A percentile compares a stretch with the other conserved stretches of the same genome.
phyloP scores from a whole-genome alignment of 2,888 invertebrate genomes.

The Litoditis marina region DNA sequence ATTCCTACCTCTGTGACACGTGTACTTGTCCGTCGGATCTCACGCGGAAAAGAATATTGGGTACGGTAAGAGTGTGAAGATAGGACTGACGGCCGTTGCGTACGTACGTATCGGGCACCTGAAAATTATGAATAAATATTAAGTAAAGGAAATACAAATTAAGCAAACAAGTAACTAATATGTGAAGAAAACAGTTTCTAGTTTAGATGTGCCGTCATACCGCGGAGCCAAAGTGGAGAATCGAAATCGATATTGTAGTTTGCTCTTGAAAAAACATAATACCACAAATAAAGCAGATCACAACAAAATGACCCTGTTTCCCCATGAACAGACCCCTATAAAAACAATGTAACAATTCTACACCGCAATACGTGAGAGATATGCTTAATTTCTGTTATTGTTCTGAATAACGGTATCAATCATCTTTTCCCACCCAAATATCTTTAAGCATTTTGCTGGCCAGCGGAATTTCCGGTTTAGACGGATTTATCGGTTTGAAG shows the following conservation, averaged over 20 bases:
- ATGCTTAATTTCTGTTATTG: not conserved
- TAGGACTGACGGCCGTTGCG: conserved; percentile 85
- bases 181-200: too few relatives aligned
- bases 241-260: too few relatives aligned
- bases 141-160: not conserved
- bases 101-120: conserved; percentile 85
- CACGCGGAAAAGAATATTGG: conserved; percentile 86
- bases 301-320: too few relatives aligned
- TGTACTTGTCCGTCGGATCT: conserved; percentile 85
- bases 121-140: not conserved
- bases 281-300: too few relatives aligned
- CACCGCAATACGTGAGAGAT: too few relatives aligned
- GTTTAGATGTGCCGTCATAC: too few relatives aligned
- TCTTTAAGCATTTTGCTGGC: conserved; percentile 81
- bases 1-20: conserved; percentile 90
- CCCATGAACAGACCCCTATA: too few relatives aligned
- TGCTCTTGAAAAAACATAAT: too few relatives aligned
- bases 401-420: not conserved
- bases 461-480: conserved; percentile 68
- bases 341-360: too few relatives aligned
- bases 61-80: conserved; percentile 93
- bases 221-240: too few relatives aligned
- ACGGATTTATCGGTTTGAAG: conserved; percentile 65
- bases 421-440: conserved; percentile 72
- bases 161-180: not conserved